Percentiles rank a stretch among this genome's conserved stretches.
phyloP scores from a whole-genome alignment of 2,888 invertebrate species.

The Imbricaverruca yamaguchii region DNA sequence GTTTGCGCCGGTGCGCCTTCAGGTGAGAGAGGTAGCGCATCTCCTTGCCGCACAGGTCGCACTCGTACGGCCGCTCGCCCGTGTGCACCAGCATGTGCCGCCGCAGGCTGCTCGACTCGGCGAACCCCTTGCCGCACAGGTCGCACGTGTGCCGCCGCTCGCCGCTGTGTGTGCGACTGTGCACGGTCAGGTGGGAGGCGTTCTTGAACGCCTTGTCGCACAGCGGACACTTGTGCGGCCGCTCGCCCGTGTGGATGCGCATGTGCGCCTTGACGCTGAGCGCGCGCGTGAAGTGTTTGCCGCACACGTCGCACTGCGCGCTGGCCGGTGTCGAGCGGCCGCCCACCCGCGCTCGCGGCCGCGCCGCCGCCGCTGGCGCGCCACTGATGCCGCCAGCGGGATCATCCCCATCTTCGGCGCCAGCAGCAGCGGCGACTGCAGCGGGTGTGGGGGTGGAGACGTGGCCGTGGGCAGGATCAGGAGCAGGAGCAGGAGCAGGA shows the following conservation, averaged over 20 bases:
- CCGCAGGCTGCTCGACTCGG: constrained; percentile 19
- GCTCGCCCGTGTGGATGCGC: constrained; percentile 20
- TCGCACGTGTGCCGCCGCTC: constrained; percentile 16
- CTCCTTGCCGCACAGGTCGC: constrained; percentile 16
- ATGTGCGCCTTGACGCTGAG: constrained; percentile 22
- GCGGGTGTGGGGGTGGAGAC: neutral
- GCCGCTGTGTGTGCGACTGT: constrained; percentile 7
- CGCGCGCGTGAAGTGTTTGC: constrained; percentile 13
- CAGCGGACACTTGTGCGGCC: constrained; percentile 21
- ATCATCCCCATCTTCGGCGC: neutral
- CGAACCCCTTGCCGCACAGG: neutral
- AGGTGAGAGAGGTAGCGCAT: constrained; percentile 20
- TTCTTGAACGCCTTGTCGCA: constrained; percentile 22
- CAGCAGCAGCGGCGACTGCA: neutral
- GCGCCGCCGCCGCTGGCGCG: neutral
- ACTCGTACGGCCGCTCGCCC: constrained; percentile 21
- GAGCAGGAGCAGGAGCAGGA: too few species aligned
- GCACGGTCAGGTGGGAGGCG: constrained; percentile 15
- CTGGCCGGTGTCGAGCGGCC: neutral
- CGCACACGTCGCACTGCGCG: constrained; percentile 7
- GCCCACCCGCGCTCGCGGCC: neutral
- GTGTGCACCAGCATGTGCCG: constrained; percentile 20
- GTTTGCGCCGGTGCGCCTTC: constrained; percentile 21
- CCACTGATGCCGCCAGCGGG: neutral
- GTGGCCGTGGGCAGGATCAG: too few species aligned